phyloP scores from a whole-genome alignment of 2,888 invertebrate species.

The Prenolepis imparis region DNA sequence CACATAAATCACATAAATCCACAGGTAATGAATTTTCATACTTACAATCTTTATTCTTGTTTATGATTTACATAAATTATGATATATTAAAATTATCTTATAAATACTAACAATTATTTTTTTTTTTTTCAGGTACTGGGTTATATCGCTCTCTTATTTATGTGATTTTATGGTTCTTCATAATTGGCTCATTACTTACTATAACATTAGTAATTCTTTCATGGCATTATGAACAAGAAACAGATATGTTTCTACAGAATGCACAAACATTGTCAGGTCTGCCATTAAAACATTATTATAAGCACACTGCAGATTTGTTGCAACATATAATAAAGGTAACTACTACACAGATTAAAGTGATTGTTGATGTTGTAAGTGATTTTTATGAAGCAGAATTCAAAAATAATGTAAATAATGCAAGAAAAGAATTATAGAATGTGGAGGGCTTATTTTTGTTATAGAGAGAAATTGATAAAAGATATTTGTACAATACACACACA shows the following conservation, averaged over 20 bases:
- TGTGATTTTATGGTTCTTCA: constrained; percentile 67
- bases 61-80: not conserved
- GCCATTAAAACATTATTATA: constrained; percentile 77
- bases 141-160: constrained; percentile 69
- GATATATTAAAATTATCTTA: too few species aligned
- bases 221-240: constrained; percentile 73
- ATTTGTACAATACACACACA: not conserved
- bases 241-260: constrained; percentile 74
- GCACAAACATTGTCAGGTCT: constrained; percentile 77
- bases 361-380: constrained; percentile 38
- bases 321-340: constrained; percentile 5
- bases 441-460: not conserved
- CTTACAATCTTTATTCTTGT: not conserved
- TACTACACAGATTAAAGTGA: constrained; percentile 32
- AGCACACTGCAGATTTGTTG: constrained; percentile 63
- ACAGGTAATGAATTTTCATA: constrained; percentile 29
- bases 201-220: constrained; percentile 74
- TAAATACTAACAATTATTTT: not conserved
- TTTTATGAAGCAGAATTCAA: constrained; percentile 55
- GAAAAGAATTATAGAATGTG: constrained; percentile 9
- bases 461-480: too few species aligned
- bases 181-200: constrained; percentile 65
- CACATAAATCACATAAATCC: not conserved
- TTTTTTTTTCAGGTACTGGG: constrained; percentile 54
- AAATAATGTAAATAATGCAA: not conserved